Conservation (phyloP, 1,140 invertebrate species). For the Atta colombica region DNA sequence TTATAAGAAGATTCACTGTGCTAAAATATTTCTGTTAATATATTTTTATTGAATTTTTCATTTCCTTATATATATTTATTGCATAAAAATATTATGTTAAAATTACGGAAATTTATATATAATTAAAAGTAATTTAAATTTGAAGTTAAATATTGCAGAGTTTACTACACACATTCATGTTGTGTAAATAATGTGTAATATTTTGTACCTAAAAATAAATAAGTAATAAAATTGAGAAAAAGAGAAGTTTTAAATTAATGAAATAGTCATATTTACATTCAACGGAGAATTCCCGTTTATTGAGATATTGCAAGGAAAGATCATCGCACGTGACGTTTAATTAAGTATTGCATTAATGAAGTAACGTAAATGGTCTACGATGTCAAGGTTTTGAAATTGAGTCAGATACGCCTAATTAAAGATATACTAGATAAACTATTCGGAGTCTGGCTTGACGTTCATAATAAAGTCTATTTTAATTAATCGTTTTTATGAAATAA, state of each 20-base stretch:
- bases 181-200: neutral
- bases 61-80: neutral
- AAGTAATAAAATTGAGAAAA: neutral
- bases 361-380: conserved; percentile 30
- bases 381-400: conserved; percentile 64
- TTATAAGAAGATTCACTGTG: neutral
- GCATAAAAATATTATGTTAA: neutral
- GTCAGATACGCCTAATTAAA: conserved; percentile 39
- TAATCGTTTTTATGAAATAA: neutral
- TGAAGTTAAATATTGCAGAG: neutral
- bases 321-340: conserved; percentile 33
- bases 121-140: neutral
- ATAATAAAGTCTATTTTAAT: conserved; percentile 2
- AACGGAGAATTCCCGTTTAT: neutral
- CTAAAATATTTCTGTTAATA: conserved; percentile 1
- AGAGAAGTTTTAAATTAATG: neutral
- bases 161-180: neutral
- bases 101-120: neutral
- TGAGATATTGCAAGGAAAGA: conserved; percentile 4
- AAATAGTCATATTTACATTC: neutral
- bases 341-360: conserved; percentile 63
- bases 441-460: neutral
- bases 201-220: neutral
- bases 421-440: conserved; percentile 19
- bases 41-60: neutral